These are phyloP conservation scores for Gobionotothen gibberifrons DNA, from an alignment of 2,797 vertebrate species.

Conservation along the genomic window DNA sequence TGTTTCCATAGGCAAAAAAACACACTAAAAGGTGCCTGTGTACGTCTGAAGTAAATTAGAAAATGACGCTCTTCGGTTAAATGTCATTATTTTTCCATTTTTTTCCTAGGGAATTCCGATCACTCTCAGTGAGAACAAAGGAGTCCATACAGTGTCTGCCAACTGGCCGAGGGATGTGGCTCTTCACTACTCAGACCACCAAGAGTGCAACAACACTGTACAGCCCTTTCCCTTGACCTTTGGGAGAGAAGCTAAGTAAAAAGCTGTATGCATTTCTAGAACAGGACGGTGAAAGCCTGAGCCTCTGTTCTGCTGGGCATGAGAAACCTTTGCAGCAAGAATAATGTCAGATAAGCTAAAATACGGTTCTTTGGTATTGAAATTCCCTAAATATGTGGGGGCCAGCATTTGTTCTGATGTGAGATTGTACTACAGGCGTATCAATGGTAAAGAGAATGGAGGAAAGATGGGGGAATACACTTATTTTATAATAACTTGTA, in stretches of 20 bases:
- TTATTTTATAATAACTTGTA: background rate
- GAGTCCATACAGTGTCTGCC: conserved; percentile 63
- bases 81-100: conserved; percentile 4
- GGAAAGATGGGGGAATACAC: background rate
- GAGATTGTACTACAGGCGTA: background rate
- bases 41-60: background rate
- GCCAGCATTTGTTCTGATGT: background rate
- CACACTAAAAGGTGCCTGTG: background rate
- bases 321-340: conserved; percentile 6
- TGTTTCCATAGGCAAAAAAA: background rate
- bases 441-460: background rate
- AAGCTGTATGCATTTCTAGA: conserved; percentile 26
- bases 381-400: background rate
- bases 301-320: conserved; percentile 7
- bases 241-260: conserved; percentile 46
- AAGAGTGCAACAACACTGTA: conserved; percentile 69
- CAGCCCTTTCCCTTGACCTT: conserved; percentile 78
- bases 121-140: conserved; percentile 66
- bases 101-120: conserved; percentile 54
- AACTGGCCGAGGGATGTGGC: conserved; percentile 51
- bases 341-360: conserved; percentile 12
- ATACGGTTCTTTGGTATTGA: background rate
- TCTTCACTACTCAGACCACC: conserved; percentile 56
- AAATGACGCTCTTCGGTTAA: too few relatives aligned
- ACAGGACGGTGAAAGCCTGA: conserved; percentile 9